Conservation (phyloP, 2,113 vertebrate genomes). For the Daubentonia madagascariensis region DNA sequence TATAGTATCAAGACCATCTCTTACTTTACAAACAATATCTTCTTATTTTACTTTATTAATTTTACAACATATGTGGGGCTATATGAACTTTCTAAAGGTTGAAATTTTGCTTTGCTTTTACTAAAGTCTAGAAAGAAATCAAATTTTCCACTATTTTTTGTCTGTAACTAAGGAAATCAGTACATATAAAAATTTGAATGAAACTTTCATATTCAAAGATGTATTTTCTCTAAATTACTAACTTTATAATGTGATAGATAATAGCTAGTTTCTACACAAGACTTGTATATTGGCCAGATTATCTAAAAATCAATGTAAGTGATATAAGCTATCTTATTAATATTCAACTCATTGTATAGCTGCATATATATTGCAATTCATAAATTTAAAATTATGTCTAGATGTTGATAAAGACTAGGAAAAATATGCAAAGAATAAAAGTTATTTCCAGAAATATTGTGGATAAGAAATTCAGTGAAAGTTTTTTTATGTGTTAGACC, state of each 20-base stretch:
- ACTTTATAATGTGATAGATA: neutral
- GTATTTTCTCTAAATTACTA: neutral
- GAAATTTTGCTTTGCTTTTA: neutral
- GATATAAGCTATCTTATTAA: neutral
- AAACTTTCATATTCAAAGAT: neutral
- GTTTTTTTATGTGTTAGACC: neutral
- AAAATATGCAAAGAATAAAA: neutral
- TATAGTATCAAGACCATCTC: neutral
- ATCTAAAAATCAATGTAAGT: neutral
- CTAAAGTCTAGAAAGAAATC: neutral
- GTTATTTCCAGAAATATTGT: neutral
- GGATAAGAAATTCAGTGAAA: neutral
- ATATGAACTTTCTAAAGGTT: neutral
- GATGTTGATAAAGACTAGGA: neutral
- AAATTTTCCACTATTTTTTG: neutral
- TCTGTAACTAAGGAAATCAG: neutral
- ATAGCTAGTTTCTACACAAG: neutral
- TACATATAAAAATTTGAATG: neutral
- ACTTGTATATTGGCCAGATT: neutral
- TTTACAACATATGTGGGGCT: neutral
- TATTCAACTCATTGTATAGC: neutral
- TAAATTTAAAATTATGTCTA: neutral
- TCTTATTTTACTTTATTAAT: neutral
- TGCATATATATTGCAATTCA: neutral
- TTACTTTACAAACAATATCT: neutral